These are phyloP conservation scores for Tenthredo distinguenda DNA, from an alignment of 2,888 invertebrate genomes.

Conservation along the genomic window DNA sequence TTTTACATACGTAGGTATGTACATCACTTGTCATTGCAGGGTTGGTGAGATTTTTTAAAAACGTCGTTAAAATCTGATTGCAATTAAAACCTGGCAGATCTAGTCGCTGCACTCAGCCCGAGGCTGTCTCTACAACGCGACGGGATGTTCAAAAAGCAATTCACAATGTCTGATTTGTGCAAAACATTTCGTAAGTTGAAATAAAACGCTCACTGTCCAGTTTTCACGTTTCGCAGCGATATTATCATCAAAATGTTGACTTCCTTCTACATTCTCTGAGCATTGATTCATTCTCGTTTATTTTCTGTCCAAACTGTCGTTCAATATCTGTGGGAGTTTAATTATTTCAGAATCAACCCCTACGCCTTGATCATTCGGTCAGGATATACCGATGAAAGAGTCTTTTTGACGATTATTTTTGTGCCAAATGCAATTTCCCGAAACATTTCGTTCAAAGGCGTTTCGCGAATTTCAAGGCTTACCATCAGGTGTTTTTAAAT, in stretches of 20 bases:
- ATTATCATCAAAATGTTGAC: not conserved
- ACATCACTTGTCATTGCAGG: conserved; percentile 13
- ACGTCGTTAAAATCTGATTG: conserved; percentile 44
- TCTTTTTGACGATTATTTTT: not conserved
- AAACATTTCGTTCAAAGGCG: not conserved
- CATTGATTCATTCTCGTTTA: not conserved
- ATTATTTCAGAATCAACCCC: not conserved
- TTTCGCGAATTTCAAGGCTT: not conserved
- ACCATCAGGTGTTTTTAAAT: conserved; percentile 3
- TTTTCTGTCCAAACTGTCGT: not conserved
- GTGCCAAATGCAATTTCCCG: not conserved
- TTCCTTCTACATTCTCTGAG: not conserved
- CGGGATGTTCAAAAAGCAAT: conserved; percentile 36
- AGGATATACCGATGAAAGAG: not conserved
- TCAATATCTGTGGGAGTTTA: not conserved
- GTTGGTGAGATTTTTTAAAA: conserved; percentile 6
- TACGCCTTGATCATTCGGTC: not conserved
- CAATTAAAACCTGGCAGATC: conserved; percentile 34
- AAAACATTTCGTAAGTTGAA: not conserved
- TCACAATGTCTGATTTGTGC: conserved; percentile 10
- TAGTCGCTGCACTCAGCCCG: conserved; percentile 21
- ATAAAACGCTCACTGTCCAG: not conserved
- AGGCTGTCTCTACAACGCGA: not conserved
- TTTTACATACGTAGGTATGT: not conserved
- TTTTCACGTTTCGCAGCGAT: not conserved